These are phyloP conservation scores for Calidris pugnax DNA, from an alignment of 2,113 vertebrate species.

Conservation along the genomic window DNA sequence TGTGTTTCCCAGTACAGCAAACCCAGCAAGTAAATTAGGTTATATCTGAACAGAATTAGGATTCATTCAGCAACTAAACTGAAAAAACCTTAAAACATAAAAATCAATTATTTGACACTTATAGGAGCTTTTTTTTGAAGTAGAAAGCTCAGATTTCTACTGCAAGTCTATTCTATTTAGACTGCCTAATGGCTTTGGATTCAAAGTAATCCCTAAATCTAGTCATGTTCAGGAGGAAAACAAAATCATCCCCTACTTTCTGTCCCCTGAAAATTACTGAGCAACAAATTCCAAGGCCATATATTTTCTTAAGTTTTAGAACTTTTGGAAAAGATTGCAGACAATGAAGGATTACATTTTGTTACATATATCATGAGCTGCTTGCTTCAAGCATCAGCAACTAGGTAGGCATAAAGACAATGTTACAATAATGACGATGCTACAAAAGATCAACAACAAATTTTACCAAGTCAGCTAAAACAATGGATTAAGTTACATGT, in stretches of 20 bases:
- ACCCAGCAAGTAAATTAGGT: background rate
- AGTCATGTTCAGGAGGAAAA: background rate
- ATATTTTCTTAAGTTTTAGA: background rate
- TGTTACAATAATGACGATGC: background rate
- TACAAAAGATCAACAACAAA: background rate
- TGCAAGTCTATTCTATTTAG: background rate
- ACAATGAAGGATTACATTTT: background rate
- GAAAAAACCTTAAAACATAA: background rate
- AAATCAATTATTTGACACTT: background rate
- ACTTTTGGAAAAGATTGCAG: background rate
- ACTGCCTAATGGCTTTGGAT: background rate
- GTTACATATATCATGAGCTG: background rate
- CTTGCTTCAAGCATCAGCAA: conserved; percentile 7
- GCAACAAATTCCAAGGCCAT: background rate
- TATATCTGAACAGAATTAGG: background rate
- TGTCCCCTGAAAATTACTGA: background rate
- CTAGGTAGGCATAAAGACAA: background rate
- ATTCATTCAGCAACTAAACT: background rate
- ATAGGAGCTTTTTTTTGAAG: background rate
- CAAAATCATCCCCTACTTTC: background rate
- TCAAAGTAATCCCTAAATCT: background rate
- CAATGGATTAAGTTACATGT: background rate
- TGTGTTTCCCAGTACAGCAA: background rate
- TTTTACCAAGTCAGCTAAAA: background rate
- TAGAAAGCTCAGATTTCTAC: background rate